phyloP scores from a whole-genome alignment of 2,888 invertebrate species.

The Oegoconia quadripuncta region DNA sequence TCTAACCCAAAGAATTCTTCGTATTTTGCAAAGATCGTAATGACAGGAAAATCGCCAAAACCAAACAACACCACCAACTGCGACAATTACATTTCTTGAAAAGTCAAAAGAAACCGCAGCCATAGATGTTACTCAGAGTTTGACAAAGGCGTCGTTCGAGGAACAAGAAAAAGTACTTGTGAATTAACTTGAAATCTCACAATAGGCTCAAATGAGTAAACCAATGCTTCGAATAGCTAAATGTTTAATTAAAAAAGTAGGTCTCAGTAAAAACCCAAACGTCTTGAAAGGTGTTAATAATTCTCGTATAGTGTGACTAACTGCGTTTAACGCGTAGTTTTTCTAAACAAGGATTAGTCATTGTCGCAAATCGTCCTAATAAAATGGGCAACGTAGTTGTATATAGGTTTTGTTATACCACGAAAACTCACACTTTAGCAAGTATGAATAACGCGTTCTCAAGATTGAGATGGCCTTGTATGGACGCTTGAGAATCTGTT shows the following conservation, averaged over 20 bases:
- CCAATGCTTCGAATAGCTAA: constrained; percentile 12
- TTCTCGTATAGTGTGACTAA: constrained; percentile 1
- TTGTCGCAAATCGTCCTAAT: no score
- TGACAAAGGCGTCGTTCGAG: constrained; percentile 16
- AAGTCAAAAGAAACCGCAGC: constrained; percentile 9
- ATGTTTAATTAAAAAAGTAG: constrained; percentile 8
- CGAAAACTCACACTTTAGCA: no score
- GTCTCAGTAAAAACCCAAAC: constrained; percentile 2
- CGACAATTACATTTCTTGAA: constrained; percentile 9
- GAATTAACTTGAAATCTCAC: constrained; percentile 18
- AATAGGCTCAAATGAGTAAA: constrained; percentile 15
- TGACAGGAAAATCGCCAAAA: not conserved
- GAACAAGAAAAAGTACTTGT: constrained; percentile 13
- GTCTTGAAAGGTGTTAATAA: not conserved
- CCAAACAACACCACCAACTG: constrained; percentile 1
- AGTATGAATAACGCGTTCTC: no score
- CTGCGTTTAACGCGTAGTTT: not conserved
- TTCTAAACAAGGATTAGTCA: not conserved
- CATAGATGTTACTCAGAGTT: constrained; percentile 16
- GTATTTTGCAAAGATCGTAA: no score
- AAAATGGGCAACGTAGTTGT: no score
- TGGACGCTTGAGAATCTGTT: no score
- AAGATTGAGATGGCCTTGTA: no score
- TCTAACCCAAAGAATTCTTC: no score
- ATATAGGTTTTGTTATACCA: no score